Evolutionary conservation across 2,797 vertebrate species (phyloP).

Genomic region (Coregonus suidteri): DNA sequence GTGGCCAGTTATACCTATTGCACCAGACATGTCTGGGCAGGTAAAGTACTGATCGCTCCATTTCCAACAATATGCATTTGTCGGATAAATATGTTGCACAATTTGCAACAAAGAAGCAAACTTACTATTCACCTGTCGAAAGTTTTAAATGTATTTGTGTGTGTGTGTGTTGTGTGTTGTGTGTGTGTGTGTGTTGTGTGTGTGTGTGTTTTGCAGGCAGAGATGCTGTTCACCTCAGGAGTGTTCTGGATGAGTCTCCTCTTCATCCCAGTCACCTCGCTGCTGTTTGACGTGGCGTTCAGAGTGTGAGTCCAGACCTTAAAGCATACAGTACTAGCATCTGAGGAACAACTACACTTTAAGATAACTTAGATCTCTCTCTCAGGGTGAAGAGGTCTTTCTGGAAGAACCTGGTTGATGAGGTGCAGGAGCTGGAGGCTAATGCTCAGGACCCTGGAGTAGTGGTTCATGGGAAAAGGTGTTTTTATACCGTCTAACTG

Average conservation of each 20-base stretch:
- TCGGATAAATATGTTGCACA: not conserved
- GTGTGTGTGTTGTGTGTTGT: too few relatives aligned
- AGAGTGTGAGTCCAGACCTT: conserved; percentile 77
- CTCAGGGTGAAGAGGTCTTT: conserved; percentile 77
- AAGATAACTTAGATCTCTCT: too few relatives aligned
- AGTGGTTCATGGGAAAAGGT: conserved; percentile 83
- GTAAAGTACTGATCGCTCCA: conserved; percentile 70
- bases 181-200: not conserved
- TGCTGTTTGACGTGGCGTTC: conserved; percentile 76
- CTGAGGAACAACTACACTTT: too few relatives aligned
- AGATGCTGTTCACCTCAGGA: conserved; percentile 74
- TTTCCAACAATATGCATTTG: not conserved
- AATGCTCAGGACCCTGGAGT: conserved; percentile 82
- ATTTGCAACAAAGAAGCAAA: not conserved
- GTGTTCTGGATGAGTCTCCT: conserved; percentile 82
- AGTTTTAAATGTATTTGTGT: not conserved
- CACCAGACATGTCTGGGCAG: conserved; percentile 99
- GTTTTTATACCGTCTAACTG: conserved; percentile 10
- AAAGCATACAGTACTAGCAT: not conserved
- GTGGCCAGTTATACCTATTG: conserved; percentile 93
- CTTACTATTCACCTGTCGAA: not conserved
- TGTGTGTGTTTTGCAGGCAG: conserved; percentile 72
- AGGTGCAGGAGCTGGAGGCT: conserved; percentile 84
- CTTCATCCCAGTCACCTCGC: conserved; percentile 76
- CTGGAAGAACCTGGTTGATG: conserved; percentile 83